Conservation (phyloP, 2,113 vertebrate species). For the Xenopus laevis region DNA sequence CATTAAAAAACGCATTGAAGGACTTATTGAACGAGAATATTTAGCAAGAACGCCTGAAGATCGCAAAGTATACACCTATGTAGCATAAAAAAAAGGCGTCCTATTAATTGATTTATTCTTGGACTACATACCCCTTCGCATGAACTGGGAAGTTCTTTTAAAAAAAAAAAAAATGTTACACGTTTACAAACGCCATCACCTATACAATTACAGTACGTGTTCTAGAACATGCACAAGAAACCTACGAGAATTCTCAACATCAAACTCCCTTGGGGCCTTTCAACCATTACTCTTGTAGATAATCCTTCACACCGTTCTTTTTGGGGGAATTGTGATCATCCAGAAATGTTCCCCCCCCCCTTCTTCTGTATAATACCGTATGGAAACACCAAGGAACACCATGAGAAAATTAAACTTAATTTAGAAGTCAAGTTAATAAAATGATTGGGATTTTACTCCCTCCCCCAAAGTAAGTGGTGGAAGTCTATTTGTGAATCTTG, state of each 20-base stretch:
- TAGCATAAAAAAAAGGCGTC: constrained; percentile 81
- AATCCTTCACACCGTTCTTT: constrained; percentile 86
- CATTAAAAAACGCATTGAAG: constrained; percentile 98
- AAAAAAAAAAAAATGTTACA: constrained; percentile 64
- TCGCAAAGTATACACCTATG: constrained; percentile 97
- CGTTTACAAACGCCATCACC: constrained; percentile 76
- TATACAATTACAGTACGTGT: constrained; percentile 83
- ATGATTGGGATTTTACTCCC: constrained; percentile 75
- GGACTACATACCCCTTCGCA: constrained; percentile 82
- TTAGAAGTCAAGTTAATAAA: constrained; percentile 75
- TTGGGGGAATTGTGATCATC: constrained; percentile 97
- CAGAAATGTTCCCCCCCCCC: constrained; percentile 49
- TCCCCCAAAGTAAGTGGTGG: constrained; percentile 86
- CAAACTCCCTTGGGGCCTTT: constrained; percentile 85
- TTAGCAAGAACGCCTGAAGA: constrained; percentile 96
- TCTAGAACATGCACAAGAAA: constrained; percentile 86
- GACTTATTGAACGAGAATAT: constrained; percentile 99
- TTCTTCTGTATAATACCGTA: constrained; percentile 71
- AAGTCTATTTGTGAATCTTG: constrained; percentile 79
- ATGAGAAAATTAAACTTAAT: constrained; percentile 71
- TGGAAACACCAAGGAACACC: constrained; percentile 67
- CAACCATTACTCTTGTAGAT: constrained; percentile 89
- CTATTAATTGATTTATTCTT: constrained; percentile 73
- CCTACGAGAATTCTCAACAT: constrained; percentile 84
- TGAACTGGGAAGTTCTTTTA: constrained; percentile 94